Percentiles rank a stretch among this genome's conserved stretches.
Conservation (phyloP, 1,140 invertebrate species). For the Drosophila nigromelanica region DNA sequence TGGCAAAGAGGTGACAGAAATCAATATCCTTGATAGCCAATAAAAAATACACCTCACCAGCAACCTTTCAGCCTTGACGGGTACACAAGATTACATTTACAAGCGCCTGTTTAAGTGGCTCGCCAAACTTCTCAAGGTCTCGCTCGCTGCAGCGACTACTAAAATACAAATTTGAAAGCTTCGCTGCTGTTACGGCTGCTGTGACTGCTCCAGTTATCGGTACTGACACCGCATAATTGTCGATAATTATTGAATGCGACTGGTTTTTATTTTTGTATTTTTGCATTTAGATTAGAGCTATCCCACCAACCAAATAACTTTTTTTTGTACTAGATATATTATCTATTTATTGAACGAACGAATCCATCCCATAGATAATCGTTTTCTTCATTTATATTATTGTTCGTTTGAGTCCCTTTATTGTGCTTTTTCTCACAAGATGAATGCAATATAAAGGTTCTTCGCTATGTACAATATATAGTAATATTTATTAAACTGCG, state of each 20-base stretch:
- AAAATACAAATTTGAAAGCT: slow-evolving; percentile 51
- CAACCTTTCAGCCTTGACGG: slow-evolving; percentile 1
- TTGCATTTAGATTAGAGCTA: background rate
- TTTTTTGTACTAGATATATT: too few relatives aligned
- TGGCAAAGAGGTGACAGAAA: slow-evolving; percentile 11
- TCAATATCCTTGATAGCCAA: slow-evolving; percentile 31
- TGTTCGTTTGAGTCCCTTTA: too few relatives aligned
- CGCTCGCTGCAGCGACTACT: slow-evolving; percentile 16
- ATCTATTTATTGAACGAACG: too few relatives aligned
- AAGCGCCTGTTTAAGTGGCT: background rate
- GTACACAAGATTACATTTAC: slow-evolving; percentile 14
- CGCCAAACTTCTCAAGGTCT: slow-evolving; percentile 30
- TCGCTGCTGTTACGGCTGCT: slow-evolving; percentile 14
- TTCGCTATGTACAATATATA: too few relatives aligned
- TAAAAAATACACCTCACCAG: background rate
- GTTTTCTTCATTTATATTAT: too few relatives aligned
- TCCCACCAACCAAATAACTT: too few relatives aligned
- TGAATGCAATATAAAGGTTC: too few relatives aligned
- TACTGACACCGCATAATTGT: slow-evolving; percentile 47
- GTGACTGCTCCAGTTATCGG: slow-evolving; percentile 61
- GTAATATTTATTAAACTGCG: too few relatives aligned
- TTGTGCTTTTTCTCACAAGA: too few relatives aligned
- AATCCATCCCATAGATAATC: too few relatives aligned
- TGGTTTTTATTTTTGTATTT: slow-evolving; percentile 15
- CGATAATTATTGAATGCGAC: slow-evolving; percentile 53